Base-by-base conservation (phyloP, 2,888 invertebrate species). In the Ochlodes sylvanus region DNA sequence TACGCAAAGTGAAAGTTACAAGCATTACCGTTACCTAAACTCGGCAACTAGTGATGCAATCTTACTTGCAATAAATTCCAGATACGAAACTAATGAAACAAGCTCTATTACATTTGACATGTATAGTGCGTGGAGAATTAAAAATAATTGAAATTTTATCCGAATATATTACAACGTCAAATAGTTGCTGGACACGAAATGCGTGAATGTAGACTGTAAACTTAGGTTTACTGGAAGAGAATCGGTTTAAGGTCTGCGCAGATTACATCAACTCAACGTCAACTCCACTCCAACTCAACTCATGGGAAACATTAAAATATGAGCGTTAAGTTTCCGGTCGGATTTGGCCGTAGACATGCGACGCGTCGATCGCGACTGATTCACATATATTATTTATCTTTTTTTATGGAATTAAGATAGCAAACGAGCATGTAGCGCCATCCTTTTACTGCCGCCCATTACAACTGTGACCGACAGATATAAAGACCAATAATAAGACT, bases 111-210 rank as follows among this genome's bases (percentile, higher is more conserved):
- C 21, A 21, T 32, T 42, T 54, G 52, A 66, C 58, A 66, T 52
- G n/a, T n/a, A 38, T 17, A 61, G 55, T 34, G 67, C 67, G 67
- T 44, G 47, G n/a, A 67, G n/a, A 67, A 61, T 67, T 61, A 55
- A 67, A 38, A 55, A 55, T 67, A 67, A 67, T 67, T 67, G 61
- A 67, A 61, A 44, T 34, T 67, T 67, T 41, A 17, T 38, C 41
- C 54, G 60, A 47, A 32, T 32, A 44, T 67, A 67, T 61, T 34
- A 61, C 67, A 61, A 55, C 41, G 32, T 55, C 32, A 61, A 67
- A 67, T 67, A 67, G 67, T 67, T 55, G 17, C 61, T 55, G 10
- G 44, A 61, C 67, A 67, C 61, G 67, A 52, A 34, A 67, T 67
- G 67, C 66, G 66, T 66, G 60, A 66, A 52, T 41, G 38, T 38